Evolutionary conservation across 2,113 vertebrate genomes (phyloP), one percentile per base, ranked within the genome.

Genomic region (Sisor rabdophorus): DNA sequence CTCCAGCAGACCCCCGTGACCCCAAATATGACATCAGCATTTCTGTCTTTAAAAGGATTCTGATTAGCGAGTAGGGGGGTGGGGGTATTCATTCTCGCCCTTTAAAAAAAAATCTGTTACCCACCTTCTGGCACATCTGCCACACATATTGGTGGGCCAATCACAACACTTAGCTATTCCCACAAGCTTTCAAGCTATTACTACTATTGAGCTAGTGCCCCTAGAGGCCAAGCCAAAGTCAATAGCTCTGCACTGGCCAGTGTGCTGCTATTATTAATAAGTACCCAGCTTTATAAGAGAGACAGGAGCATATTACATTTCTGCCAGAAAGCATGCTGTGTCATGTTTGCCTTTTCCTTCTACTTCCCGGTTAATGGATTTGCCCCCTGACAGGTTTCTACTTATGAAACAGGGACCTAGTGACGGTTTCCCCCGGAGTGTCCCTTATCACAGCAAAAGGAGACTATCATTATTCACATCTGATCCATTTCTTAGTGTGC

Each of bases 161-260:
- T 67, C 60, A 44, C 67, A 47, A 30, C 20, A 30, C 44, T 28
- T 52, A 30, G 22, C 40, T 7, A 48, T 16, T 64, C 44, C 73
- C 59, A 52, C 7, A 61, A 28, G 58, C 60, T 30, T 36, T 54
- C 32, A 53, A 54, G 30, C 60, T 47, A 76, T 72, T 16, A 15
- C 52, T n/a, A 8, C n/a, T 69, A 76, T 47, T 71, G 58, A 78
- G 52, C 72, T 63, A 19, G 17, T 28, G 28, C 15, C 76, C 73
- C 73, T 20, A 17, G n/a, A 54, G 77, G 68, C 68, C n/a, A 40
- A 60, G 30, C 11, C 54, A 47, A 79, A 76, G 53, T 76, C 77
- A 68, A 82, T 61, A 68, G 0, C 13, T 53, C 56, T 78, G 65
- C 40, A 75, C 28, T 58, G 20, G 15, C 17, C 36, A 24, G n/a